phyloP scores from a whole-genome alignment of 2,888 invertebrate species.

The Calameuta idolon region DNA sequence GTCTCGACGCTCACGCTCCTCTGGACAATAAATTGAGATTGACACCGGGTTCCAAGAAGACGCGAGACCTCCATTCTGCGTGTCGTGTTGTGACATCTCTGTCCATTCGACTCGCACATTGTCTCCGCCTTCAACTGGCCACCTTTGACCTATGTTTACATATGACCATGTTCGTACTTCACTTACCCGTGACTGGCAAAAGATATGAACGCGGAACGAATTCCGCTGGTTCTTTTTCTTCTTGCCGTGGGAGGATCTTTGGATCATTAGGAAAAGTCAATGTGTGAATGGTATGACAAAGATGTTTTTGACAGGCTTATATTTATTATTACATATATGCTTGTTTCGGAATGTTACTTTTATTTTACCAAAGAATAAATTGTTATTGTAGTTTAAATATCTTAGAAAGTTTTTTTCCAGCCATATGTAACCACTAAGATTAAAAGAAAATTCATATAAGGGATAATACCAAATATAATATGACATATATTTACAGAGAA shows the following conservation, averaged over 20 bases:
- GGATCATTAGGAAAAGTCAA: neutral
- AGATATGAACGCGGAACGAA: slow-evolving; percentile 2
- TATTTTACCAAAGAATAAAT: neutral
- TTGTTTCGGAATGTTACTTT: neutral
- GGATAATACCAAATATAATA: neutral
- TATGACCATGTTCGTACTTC: slow-evolving; percentile 41
- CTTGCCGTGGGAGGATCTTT: neutral
- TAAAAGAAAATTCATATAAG: neutral
- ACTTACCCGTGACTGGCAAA: slow-evolving; percentile 23
- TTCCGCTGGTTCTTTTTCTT: neutral
- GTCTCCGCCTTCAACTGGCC: slow-evolving; percentile 49
- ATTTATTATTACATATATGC: too few relatives aligned
- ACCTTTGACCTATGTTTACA: slow-evolving; percentile 50
- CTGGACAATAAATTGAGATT: slow-evolving; percentile 43
- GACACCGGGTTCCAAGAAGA: slow-evolving; percentile 32
- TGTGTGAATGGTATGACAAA: neutral
- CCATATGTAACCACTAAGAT: neutral
- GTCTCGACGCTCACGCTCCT: slow-evolving; percentile 5
- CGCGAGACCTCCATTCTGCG: slow-evolving; percentile 16
- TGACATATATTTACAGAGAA: neutral
- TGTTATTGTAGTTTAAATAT: neutral
- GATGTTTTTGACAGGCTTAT: neutral
- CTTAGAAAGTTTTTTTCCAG: neutral
- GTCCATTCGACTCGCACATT: slow-evolving; percentile 39
- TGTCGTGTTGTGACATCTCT: slow-evolving; percentile 44